These are phyloP conservation scores for Melieria picta DNA, from an alignment of 2,888 invertebrate genomes.

Conservation along the genomic window DNA sequence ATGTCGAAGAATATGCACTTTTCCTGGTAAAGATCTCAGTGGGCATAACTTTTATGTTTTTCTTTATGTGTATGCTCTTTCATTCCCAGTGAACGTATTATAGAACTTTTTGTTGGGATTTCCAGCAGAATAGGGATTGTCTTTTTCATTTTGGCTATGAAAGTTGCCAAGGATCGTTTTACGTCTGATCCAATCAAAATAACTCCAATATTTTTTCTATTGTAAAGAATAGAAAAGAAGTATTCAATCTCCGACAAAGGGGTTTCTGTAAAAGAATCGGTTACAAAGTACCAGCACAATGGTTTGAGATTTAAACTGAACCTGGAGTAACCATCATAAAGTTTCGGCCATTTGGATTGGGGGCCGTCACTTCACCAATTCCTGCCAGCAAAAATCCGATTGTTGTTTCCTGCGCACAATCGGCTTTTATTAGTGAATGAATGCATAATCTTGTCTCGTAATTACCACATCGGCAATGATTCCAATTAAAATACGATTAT, in stretches of 20 bases:
- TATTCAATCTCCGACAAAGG: conserved; percentile 3
- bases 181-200: conserved; percentile 21
- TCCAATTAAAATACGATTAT: too few relatives aligned
- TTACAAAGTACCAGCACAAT: too few relatives aligned
- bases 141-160: conserved; percentile 12
- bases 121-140: conserved; percentile 27
- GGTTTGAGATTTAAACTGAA: too few relatives aligned
- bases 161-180: not conserved
- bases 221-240: conserved; percentile 16
- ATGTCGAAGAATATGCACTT: too few relatives aligned
- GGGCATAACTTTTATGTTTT: not conserved
- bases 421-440: too few relatives aligned
- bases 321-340: too few relatives aligned
- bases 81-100: not conserved
- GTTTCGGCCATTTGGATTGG: too few relatives aligned
- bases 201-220: conserved; percentile 16
- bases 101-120: conserved; percentile 24
- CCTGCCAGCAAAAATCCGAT: too few relatives aligned
- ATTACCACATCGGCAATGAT: too few relatives aligned
- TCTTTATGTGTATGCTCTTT: not conserved
- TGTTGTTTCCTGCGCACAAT: too few relatives aligned
- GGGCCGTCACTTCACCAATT: too few relatives aligned
- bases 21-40: not conserved
- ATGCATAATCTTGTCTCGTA: too few relatives aligned
- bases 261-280: not conserved